Evolutionary conservation across 2,113 vertebrate genomes (phyloP), one percentile per base, ranked within the genome.

Genomic region (Stictonetta naevosa): DNA sequence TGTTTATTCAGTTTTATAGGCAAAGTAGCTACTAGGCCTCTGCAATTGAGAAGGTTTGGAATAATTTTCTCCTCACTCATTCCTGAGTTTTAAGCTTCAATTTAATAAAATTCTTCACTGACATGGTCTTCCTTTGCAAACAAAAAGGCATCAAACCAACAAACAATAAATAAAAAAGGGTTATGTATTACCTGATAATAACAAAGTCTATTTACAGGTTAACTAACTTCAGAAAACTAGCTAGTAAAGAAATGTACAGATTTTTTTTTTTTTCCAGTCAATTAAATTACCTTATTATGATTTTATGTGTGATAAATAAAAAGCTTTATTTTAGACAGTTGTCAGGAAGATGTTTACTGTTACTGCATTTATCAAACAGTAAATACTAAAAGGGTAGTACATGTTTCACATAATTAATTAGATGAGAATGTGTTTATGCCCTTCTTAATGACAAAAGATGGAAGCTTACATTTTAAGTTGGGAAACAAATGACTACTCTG

Each of bases 251-350:
- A 93, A 38, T 52, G 69, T 29, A 8, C 29, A 78, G 28, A n/a
- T 59, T 12, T 66, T 62, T 83, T 22, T 48, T 48, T 8, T 15
- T 71, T 64, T 11, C 25, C 25, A 87, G 50, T 75, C 55, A 21
- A 93, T 90, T 90, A 94, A 94, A 92, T 90, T 33, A 72, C 18
- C 31, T 83, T 48, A 38, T n/a, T 91, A 74, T 33, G 34, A 92
- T 66, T 96, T 86, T 64, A 95, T 85, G 38, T 86, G 50, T 73
- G 21, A 92, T 90, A 94, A 94, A 96, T 82, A 87, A 22, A 38
- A 94, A 82, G 10, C 62, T 95, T 90, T 85, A 89, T 92, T 93
- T 94, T 90, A 92, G 52, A 81, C n/a, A 88, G 29, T 48, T 78
- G 55, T 82, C 73, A 95, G 56, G 74, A 96, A 96, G 52, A 42